A percentile compares a stretch with the other conserved stretches of the same genome.
These are phyloP conservation scores for Drosophila persimilis DNA, from an alignment of 1,140 invertebrate genomes.

Conservation along the genomic window DNA sequence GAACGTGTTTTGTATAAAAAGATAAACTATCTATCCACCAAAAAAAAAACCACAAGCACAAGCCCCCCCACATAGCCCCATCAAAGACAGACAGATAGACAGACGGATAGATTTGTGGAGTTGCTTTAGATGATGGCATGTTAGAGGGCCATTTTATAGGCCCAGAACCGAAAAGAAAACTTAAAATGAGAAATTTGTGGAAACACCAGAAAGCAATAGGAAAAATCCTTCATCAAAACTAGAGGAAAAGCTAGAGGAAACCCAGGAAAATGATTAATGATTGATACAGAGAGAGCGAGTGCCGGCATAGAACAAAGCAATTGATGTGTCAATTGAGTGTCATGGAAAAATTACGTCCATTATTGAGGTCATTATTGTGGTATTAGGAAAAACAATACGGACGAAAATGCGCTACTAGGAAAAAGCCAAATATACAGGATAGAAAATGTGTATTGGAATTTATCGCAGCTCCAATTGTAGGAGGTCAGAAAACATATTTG, in stretches of 20 bases:
- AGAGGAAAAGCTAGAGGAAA: too few species aligned
- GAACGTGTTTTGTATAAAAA: conserved; percentile 60
- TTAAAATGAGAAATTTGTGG: conserved; percentile 44
- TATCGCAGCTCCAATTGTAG: conserved; percentile 44
- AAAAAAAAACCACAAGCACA: background rate
- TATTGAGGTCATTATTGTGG: conserved; percentile 51
- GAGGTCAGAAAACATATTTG: conserved; percentile 17
- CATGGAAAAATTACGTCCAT: conserved; percentile 46
- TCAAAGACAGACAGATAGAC: background rate
- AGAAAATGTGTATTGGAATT: conserved; percentile 39
- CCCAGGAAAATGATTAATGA: conserved; percentile 43
- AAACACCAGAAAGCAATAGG: conserved; percentile 10
- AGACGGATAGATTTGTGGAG: background rate
- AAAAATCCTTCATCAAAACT: conserved; percentile 9
- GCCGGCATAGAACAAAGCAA: conserved; percentile 53
- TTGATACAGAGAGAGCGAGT: conserved; percentile 1
- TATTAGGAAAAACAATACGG: conserved; percentile 19
- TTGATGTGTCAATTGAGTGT: conserved; percentile 51
- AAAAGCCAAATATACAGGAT: conserved; percentile 18
- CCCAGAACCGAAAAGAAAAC: conserved; percentile 24
- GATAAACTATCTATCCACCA: conserved; percentile 37
- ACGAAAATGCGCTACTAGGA: too few species aligned
- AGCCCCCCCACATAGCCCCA: conserved; percentile 3
- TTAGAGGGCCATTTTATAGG: conserved; percentile 32
- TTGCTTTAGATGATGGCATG: conserved; percentile 29